These are phyloP conservation scores for Hecatera dysodea DNA, from an alignment of 2,888 invertebrate species.

Conservation along the genomic window DNA sequence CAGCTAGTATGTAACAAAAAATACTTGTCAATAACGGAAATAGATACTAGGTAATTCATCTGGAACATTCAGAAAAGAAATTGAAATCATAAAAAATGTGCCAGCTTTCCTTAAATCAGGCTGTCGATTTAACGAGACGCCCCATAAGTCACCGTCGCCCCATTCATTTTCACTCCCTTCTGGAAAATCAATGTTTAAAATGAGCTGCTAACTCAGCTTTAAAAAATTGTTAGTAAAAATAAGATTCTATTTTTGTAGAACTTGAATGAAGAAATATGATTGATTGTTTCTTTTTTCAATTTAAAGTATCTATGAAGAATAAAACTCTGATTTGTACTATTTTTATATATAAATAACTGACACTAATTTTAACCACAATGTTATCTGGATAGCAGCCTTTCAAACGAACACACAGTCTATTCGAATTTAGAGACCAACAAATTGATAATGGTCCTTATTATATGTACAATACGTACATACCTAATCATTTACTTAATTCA, in stretches of 20 bases:
- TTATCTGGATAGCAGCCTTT: not conserved
- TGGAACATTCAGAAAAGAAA: not conserved
- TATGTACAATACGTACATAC: no score
- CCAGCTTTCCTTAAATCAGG: slow-evolving; percentile 17
- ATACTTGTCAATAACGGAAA: no score
- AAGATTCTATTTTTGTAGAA: slow-evolving; percentile 3
- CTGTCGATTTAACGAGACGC: slow-evolving; percentile 24
- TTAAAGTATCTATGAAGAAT: not conserved
- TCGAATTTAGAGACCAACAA: not conserved
- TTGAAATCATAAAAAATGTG: not conserved
- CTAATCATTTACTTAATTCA: no score
- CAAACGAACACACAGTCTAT: not conserved
- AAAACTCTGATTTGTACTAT: not conserved
- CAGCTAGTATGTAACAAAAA: no score
- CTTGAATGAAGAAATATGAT: not conserved
- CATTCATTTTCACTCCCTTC: slow-evolving; percentile 34
- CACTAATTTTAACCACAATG: not conserved
- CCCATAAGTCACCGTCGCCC: slow-evolving; percentile 16
- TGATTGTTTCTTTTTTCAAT: not conserved
- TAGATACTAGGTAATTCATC: not conserved
- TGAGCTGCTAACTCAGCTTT: slow-evolving; percentile 7
- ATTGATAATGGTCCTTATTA: no score
- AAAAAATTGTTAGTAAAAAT: slow-evolving; percentile 6
- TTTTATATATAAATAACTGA: not conserved
- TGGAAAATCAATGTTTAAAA: slow-evolving; percentile 34